phyloP scores from a whole-genome alignment of 2,797 vertebrate species.

The Hephaestus fuliginosus region DNA sequence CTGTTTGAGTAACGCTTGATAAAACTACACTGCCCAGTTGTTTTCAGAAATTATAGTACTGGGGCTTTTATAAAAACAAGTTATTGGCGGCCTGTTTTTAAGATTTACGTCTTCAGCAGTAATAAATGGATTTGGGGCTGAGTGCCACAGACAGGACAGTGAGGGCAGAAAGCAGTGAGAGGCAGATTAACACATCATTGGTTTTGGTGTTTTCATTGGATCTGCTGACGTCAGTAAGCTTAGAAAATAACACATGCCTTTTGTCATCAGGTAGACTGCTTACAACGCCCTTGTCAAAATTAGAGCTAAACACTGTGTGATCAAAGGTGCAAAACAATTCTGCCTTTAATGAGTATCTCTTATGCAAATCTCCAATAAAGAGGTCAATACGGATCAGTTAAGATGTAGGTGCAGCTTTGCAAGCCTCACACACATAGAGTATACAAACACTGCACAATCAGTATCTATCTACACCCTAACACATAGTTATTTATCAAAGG shows the following conservation, averaged over 20 bases:
- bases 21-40: neutral
- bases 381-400: neutral
- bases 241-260: neutral
- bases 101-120: neutral
- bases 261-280: neutral
- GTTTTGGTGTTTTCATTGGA: neutral
- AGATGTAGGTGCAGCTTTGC: neutral
- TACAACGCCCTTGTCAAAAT: neutral
- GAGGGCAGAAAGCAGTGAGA: neutral
- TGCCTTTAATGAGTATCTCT: neutral
- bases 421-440: neutral
- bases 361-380: conserved; percentile 3
- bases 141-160: neutral
- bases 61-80: neutral
- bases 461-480: neutral
- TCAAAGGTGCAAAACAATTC: neutral
- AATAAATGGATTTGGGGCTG: neutral
- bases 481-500: conserved; percentile 7
- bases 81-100: neutral
- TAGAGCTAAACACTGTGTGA: neutral
- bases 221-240: neutral
- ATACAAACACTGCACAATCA: neutral
- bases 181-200: neutral
- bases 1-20: neutral
- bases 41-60: neutral